Conservation (phyloP, 1,140 invertebrate species). For the Tyrophagus putrescentiae region DNA sequence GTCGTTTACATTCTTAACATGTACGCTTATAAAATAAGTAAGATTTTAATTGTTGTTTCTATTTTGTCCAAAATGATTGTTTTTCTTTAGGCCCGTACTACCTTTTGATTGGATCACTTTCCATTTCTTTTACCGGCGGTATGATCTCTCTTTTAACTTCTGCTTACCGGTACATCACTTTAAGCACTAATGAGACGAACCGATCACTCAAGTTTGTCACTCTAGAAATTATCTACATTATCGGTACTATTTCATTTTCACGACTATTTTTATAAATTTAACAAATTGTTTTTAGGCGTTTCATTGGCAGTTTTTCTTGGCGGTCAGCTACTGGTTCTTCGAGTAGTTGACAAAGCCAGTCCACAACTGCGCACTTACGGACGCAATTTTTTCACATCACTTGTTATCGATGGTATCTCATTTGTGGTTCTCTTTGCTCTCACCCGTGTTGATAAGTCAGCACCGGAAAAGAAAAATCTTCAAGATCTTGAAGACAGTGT, state of each 20-base stretch:
- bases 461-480: too few relatives aligned
- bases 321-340: not conserved
- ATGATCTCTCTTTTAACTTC: slow-evolving; percentile 3
- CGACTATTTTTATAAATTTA: not conserved
- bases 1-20: not conserved
- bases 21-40: not conserved
- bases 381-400: too few relatives aligned
- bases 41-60: slow-evolving; percentile 1
- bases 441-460: not conserved
- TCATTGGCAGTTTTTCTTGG: not conserved
- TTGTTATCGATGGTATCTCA: too few relatives aligned
- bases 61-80: not conserved
- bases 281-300: not conserved
- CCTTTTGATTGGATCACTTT: not conserved
- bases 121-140: not conserved
- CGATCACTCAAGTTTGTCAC: not conserved
- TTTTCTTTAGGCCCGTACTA: slow-evolving; percentile 12
- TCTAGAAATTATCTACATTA: slow-evolving; percentile 1
- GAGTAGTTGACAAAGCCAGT: too few relatives aligned
- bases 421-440: too few relatives aligned
- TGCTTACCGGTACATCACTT: not conserved
- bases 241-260: not conserved
- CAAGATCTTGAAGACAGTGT: too few relatives aligned
- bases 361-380: too few relatives aligned
- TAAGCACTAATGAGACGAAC: slow-evolving; percentile 2